Evolutionary conservation across 2,113 vertebrate species (phyloP), one percentile per base, ranked within the genome.

Genomic region (Ammodramus savannarum): DNA sequence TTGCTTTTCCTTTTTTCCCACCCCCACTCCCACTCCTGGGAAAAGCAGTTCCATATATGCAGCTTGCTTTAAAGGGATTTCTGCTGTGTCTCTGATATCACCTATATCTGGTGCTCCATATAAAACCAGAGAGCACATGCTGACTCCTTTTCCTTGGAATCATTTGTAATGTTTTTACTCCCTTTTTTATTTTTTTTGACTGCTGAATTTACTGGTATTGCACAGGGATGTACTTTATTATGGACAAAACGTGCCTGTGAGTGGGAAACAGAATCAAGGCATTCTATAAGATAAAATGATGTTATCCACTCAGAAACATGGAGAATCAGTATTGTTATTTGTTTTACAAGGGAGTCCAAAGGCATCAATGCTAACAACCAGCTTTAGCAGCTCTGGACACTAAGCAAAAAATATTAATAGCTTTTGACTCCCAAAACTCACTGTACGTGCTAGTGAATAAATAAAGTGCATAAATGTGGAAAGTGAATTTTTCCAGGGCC

Each of bases 21-120:
- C 13, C 27, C 43, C 62, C 75, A 27, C 68, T n/a, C 41, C 69
- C 55, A 2, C 72, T 62, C 49, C 34, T 4, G 16, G 18, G 91
- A 89, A 91, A 95, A 73, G 34, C 71, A 89, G 75, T 67, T 89
- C 71, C 81, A 55, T 74, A 62, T 69, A 90, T 29, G 27, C 41
- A 59, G 89, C 59, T 85, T 80, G 51, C 69, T 89, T 87, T 79
- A 91, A 77, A 96, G 67, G 55, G 38, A 72, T 59, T 85, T 91
- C 66, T 92, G 65, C 91, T 69, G 41, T 71, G 19, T 52, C 59
- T 94, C 89, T 91, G 66, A 36, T 87, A 74, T 57, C 78, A 89
- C 81, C 85, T 77, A 19, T 55, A 76, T 76, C 51, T 75, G 75
- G 26, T 55, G 59, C 31, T 91, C 41, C 59, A 69, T 26, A 83